Evolutionary conservation across 2,113 vertebrate genomes (phyloP), one percentile per base, ranked within the genome.

Genomic region (Corythornis vintsioides): DNA sequence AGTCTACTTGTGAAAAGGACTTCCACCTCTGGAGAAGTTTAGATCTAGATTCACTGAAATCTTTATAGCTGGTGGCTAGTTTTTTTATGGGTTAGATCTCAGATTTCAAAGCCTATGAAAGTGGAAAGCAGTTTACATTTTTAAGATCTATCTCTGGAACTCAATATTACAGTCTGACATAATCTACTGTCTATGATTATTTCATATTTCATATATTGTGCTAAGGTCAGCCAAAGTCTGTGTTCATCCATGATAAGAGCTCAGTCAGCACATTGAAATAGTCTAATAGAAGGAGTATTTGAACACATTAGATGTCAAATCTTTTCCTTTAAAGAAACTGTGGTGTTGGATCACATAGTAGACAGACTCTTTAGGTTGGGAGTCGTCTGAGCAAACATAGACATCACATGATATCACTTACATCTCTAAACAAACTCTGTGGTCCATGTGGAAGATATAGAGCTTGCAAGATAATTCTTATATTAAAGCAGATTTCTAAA

Each of bases 1-100:
- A 86, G 33, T 80, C 33, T 75, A 61, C 52, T 81, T 86, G 19
- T 63, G 81, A 79, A 87, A 94, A 93, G n/a, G 24, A 43, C 24
- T 94, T 83, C 80, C 66, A 84, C 17, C n/a, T 90, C 77, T 75
- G 25, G 66, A 92, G 47, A 25, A 38, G 28, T 55, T 87, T 47
- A 82, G 86, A 38, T 76, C 95, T 92, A 92, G 95, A 94, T 55
- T 74, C 74, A 55, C 15, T 47, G n/a, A 84, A 69, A 2, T 14
- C 35, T 57, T 87, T 83, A 5, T 12, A 50, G 18, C 3, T 65
- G 6, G 6, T 22, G 25, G 9, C 7, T 90, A 2, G 29, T 38
- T 73, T 55, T 72, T 57, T 87, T 15, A 13, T 47, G 21, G 40
- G 10, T 35, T 79, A 4, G 1, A 60, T 74, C 19, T 80, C 38